A percentile compares a stretch with the other conserved stretches of the same genome.
phyloP scores from a whole-genome alignment of 1,140 invertebrate species.

The Drosophila chauvacae region DNA sequence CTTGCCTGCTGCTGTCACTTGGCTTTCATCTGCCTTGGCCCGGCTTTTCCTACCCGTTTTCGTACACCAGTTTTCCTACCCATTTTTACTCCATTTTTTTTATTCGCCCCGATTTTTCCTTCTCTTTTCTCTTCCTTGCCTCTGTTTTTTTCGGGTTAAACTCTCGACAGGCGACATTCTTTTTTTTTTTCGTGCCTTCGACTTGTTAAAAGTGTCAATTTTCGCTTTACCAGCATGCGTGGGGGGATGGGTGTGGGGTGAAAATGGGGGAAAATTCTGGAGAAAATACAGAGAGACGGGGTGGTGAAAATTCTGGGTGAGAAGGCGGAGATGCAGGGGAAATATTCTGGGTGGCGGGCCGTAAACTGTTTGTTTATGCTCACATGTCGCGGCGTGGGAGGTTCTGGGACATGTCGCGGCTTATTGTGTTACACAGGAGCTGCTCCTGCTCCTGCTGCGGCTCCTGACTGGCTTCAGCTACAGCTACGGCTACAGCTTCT shows the following conservation, averaged over 20 bases:
- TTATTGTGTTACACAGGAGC: constrained; percentile 67
- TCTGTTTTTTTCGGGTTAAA: constrained; percentile 67
- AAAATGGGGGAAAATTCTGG: neutral
- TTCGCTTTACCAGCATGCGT: constrained; percentile 62
- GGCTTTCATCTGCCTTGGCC: constrained; percentile 14
- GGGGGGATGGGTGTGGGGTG: neutral
- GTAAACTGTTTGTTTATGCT: constrained; percentile 70
- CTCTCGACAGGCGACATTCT: constrained; percentile 63
- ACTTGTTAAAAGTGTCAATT: constrained; percentile 82
- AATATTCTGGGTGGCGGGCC: constrained; percentile 16
- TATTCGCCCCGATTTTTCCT: constrained; percentile 19
- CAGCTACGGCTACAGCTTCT: constrained; percentile 37
- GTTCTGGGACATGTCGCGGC: constrained; percentile 47
- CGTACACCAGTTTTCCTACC: constrained; percentile 15
- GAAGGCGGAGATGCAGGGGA: neutral
- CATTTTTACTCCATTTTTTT: constrained; percentile 24
- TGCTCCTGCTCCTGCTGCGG: constrained; percentile 25
- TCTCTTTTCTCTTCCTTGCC: constrained; percentile 15
- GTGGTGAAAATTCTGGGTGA: neutral
- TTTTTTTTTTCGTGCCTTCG: constrained; percentile 42
- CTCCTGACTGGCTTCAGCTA: constrained; percentile 22
- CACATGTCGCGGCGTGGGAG: constrained; percentile 41
- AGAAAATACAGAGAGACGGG: neutral
- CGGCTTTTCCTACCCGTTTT: constrained; percentile 4
- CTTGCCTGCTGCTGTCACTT: constrained; percentile 23